Conservation (phyloP, 1,140 invertebrate species). For the Bombus haemorrhoidalis region DNA sequence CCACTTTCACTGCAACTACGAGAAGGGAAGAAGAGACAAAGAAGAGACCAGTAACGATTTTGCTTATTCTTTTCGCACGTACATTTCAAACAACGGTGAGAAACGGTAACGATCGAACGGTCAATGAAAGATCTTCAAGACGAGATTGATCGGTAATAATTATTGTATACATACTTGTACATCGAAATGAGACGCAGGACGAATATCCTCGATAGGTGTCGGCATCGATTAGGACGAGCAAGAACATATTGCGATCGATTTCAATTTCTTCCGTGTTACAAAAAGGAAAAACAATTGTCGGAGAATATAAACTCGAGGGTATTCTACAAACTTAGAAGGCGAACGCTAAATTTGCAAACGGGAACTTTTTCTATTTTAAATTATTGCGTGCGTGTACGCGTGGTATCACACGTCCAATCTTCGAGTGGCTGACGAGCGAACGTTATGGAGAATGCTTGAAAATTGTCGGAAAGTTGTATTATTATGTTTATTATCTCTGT, state of each 20-base stretch:
- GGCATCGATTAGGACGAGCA: constrained; percentile 20
- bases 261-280: background rate
- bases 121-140: background rate
- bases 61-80: background rate
- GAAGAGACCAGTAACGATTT: background rate
- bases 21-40: background rate
- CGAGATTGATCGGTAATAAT: constrained; percentile 33
- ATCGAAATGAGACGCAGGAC: constrained; percentile 45
- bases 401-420: background rate
- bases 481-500: constrained; percentile 22
- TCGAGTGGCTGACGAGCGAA: constrained; percentile 5
- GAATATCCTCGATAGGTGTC: constrained; percentile 33
- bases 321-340: background rate
- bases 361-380: background rate
- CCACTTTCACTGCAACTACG: background rate
- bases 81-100: background rate
- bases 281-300: background rate
- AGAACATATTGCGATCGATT: background rate
- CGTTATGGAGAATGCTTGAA: background rate
- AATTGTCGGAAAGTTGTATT: constrained; percentile 47
- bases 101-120: background rate
- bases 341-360: background rate
- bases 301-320: background rate
- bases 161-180: constrained; percentile 55
- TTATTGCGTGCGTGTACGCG: background rate